phyloP scores from a whole-genome alignment of 2,797 vertebrate species.

The Eulemur albifrons region DNA sequence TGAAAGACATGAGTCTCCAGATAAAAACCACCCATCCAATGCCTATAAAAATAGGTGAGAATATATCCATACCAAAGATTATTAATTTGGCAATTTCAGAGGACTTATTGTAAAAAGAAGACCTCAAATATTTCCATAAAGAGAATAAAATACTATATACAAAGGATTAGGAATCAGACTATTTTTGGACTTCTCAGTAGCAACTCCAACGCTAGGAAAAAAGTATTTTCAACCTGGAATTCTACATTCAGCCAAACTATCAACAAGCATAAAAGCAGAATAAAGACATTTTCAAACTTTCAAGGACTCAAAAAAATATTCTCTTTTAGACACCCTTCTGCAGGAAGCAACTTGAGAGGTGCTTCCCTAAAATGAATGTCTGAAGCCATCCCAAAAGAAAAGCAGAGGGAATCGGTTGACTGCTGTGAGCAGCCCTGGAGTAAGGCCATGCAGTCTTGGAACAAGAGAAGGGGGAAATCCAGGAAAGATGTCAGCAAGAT shows the following conservation, averaged over 20 bases:
- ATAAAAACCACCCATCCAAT: background rate
- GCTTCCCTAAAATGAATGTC: background rate
- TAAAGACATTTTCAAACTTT: background rate
- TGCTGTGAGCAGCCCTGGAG: background rate
- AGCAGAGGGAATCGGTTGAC: background rate
- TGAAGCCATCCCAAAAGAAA: background rate
- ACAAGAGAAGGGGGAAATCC: background rate
- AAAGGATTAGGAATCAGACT: background rate
- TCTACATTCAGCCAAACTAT: background rate
- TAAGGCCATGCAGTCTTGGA: background rate
- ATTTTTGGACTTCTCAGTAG: background rate
- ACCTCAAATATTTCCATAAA: background rate
- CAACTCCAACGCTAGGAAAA: background rate
- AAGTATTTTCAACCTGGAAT: background rate
- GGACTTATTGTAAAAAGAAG: background rate
- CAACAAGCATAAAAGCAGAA: background rate
- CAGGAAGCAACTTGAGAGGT: background rate
- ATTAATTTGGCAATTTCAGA: background rate
- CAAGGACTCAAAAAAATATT: background rate
- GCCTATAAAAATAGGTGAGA: background rate
- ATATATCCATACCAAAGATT: background rate
- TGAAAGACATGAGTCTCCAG: background rate
- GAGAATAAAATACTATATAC: background rate
- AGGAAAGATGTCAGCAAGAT: background rate
- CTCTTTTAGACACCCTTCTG: background rate